Conservation (phyloP, 2,888 invertebrate genomes). For the Plagodis pulveraria region DNA sequence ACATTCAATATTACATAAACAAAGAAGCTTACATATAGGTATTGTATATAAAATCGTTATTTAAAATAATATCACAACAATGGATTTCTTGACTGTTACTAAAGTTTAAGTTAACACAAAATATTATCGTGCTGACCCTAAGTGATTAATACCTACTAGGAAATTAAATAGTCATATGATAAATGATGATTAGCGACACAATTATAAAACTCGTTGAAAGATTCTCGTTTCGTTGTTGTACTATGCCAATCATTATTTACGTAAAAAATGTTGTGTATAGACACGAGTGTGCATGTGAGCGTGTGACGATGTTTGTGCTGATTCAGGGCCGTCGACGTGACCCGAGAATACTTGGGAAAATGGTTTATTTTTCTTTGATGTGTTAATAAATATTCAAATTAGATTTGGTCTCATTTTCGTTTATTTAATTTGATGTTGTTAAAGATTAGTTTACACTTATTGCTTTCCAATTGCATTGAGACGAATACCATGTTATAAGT, state of each 20-base stretch:
- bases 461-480: no score
- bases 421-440: conserved; percentile 6
- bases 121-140: no score
- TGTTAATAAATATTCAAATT: conserved; percentile 5
- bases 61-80: no score
- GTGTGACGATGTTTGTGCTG: conserved; percentile 42
- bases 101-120: no score
- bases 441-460: no score
- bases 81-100: no score
- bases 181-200: conserved; percentile 12
- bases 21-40: no score
- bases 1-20: no score
- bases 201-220: conserved; percentile 28
- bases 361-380: conserved; percentile 9
- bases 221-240: conserved; percentile 38
- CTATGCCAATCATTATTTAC: conserved; percentile 71
- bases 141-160: conserved; percentile 3
- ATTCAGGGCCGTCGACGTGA: conserved; percentile 50
- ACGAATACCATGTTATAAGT: no score
- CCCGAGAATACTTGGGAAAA: conserved; percentile 1
- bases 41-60: no score
- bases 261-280: conserved; percentile 66
- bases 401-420: conserved; percentile 4
- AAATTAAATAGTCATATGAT: conserved; percentile 17
- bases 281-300: conserved; percentile 46